Percentiles rank a stretch among this genome's conserved stretches.
These are phyloP conservation scores for Myotis brandtii DNA, from an alignment of 2,113 vertebrate genomes.

Conservation along the genomic window DNA sequence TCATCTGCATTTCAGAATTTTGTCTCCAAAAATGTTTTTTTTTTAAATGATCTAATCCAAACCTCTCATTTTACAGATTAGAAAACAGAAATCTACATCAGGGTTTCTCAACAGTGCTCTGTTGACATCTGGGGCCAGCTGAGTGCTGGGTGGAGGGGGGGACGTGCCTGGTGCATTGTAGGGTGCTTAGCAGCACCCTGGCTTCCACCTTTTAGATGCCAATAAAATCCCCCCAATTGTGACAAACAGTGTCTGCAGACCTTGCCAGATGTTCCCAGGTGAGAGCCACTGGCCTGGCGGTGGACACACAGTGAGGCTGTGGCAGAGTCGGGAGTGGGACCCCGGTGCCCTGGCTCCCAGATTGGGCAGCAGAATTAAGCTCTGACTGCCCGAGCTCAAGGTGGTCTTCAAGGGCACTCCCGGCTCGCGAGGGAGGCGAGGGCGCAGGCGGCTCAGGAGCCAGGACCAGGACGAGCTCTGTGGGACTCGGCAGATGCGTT, in stretches of 20 bases:
- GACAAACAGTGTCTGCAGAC: background rate
- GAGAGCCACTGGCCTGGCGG: background rate
- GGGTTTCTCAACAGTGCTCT: background rate
- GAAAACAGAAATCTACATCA: background rate
- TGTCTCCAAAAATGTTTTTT: background rate
- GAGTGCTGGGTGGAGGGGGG: accelerated
- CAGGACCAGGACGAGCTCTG: too few species aligned
- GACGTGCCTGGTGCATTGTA: accelerated
- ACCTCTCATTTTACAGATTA: background rate
- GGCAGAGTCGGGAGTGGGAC: background rate
- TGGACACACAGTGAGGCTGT: background rate
- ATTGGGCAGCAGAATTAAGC: too few species aligned
- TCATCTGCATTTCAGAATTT: background rate
- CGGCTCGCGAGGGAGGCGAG: background rate
- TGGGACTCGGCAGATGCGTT: accelerated
- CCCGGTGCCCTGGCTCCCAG: background rate
- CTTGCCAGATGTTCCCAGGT: background rate
- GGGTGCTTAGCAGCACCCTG: background rate
- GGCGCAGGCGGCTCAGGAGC: too few species aligned
- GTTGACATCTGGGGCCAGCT: background rate
- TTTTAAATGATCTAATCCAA: background rate
- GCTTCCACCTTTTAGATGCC: background rate
- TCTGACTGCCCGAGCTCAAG: background rate
- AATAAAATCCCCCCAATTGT: background rate
- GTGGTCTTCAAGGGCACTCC: background rate